Base-by-base conservation (phyloP, 2,797 vertebrate genomes). In the Sebastes hubbsi region DNA sequence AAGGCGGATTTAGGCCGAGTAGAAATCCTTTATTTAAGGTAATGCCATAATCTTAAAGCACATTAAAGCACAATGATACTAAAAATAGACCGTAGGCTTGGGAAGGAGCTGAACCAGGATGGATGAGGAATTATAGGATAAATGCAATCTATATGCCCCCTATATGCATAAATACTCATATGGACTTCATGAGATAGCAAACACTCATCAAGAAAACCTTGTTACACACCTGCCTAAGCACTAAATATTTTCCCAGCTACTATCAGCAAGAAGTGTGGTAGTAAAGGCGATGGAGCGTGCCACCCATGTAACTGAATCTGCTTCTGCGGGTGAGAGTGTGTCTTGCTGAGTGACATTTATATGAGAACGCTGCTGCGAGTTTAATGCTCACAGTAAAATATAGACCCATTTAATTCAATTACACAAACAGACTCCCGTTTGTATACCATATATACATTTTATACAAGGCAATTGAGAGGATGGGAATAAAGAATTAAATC, bases 161-260 rank as follows among this genome's bases (percentile, higher is more conserved):
- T 55, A 38, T 71, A 62, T 27, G 38, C 55, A 56, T 34, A 18
- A 29, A 80, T 3, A 65, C 68, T 54, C 54, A 54, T 58, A 66
- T 11, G 30, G 36, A 67, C 54, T 34, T 78, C 34, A 62, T 9
- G 11, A 79, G 76, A 81, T 64, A 67, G 58, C 66, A 74, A 68
- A 70, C 75, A 30, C 60, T 72, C 70, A 78, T 83, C 18, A 58
- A 75, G 81, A 80, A 85, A 85, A 83, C 56, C 72, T 34, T 66
- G 73, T 87, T 89, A 75, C 82, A 90, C 81, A 81, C 82, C 52
- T 76, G 83, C 63, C 60, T 86, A 24, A 54, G 20, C 69, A 55
- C 73, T 82, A 54, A 73, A 87, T 76, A 82, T 69, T 46, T 78
- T 78, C 32, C 49, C 54, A 74, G 62, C 25, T 27, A 24, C 63